Conservation (phyloP, 2,888 invertebrate genomes). For the Sinopyrophorus schimmeli region DNA sequence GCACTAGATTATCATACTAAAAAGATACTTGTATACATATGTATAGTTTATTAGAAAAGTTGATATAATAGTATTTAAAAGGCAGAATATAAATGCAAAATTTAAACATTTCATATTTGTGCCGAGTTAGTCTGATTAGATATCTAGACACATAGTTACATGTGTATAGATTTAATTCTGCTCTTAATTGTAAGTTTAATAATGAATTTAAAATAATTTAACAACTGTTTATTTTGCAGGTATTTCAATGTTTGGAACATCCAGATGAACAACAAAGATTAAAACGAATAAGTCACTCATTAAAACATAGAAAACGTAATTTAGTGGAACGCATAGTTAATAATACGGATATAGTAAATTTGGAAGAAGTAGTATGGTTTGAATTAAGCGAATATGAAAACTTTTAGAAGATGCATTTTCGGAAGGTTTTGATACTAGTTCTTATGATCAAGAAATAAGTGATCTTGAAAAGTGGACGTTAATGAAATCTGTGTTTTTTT, state of each 20-base stretch:
- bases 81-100: not conserved
- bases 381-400: conserved; percentile 61
- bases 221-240: conserved; percentile 60
- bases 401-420: conserved; percentile 71
- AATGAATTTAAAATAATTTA: not conserved
- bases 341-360: conserved; percentile 61
- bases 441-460: conserved; percentile 33
- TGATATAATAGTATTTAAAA: too few relatives aligned
- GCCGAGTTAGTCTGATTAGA: too few relatives aligned
- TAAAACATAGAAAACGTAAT: conserved; percentile 60
- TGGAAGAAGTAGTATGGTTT: conserved; percentile 60
- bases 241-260: conserved; percentile 77
- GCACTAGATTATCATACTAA: too few relatives aligned
- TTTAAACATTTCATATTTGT: too few relatives aligned
- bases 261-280: conserved; percentile 75
- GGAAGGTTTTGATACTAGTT: conserved; percentile 29
- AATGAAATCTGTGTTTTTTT: conserved; percentile 84
- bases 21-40: too few relatives aligned
- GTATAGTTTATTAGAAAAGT: too few relatives aligned
- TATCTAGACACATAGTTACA: too few relatives aligned
- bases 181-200: not conserved
- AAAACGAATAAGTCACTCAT: conserved; percentile 50
- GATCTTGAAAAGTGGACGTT: conserved; percentile 72
- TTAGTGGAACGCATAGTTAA: conserved; percentile 66
- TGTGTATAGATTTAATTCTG: too few relatives aligned